Conservation (phyloP, 1,140 invertebrate species). For the Psix sp. region DNA sequence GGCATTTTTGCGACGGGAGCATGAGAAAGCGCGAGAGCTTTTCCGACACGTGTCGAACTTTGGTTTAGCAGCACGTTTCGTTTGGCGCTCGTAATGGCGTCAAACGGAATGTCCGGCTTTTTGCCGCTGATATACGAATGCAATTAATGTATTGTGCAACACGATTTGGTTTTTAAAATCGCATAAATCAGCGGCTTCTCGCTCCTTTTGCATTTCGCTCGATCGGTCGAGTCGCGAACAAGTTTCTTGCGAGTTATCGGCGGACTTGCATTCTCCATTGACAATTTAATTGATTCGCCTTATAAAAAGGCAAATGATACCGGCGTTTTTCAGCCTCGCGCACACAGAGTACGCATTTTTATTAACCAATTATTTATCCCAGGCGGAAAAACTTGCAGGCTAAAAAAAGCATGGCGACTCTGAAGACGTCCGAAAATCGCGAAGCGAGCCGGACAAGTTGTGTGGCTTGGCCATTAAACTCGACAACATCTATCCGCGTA, state of each 20-base stretch:
- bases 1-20: slow-evolving; percentile 30
- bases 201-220: slow-evolving; percentile 2
- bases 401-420: no score
- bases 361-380: no score
- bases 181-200: background rate
- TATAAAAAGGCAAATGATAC: no score
- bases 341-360: no score
- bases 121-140: slow-evolving; percentile 1
- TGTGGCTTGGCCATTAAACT: slow-evolving; percentile 13
- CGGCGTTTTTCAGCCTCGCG: no score
- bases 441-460: slow-evolving; percentile 16
- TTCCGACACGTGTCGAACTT: no score
- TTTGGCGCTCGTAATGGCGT: background rate
- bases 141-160: slow-evolving; percentile 16
- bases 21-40: no score
- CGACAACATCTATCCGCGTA: slow-evolving; percentile 23
- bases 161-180: background rate
- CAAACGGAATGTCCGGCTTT: slow-evolving; percentile 1
- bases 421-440: slow-evolving; percentile 8
- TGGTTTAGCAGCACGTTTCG: slow-evolving; percentile 17
- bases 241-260: no score
- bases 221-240: slow-evolving; percentile 1
- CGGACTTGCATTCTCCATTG: no score
- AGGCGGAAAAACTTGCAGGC: no score
- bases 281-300: no score